phyloP scores from a whole-genome alignment of 1,140 invertebrate genomes.

The Goniozus legneri region DNA sequence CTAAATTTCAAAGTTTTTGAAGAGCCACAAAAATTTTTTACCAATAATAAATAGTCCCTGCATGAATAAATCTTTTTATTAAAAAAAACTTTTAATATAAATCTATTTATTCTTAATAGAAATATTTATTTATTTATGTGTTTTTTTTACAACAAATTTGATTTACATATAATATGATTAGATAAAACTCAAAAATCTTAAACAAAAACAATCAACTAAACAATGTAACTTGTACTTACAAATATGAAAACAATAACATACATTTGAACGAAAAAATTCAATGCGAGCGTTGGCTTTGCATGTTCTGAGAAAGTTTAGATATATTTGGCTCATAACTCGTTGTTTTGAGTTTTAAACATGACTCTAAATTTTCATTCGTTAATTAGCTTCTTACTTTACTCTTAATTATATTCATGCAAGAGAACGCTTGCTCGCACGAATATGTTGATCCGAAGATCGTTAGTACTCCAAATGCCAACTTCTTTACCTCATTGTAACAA shows the following conservation, averaged over 20 bases:
- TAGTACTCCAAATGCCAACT: constrained; percentile 27
- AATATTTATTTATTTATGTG: constrained; percentile 6
- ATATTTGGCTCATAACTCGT: constrained; percentile 23
- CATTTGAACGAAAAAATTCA: constrained; percentile 5
- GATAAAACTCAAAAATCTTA: too few relatives aligned
- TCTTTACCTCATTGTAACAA: constrained; percentile 29
- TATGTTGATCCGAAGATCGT: too few relatives aligned
- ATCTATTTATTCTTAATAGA: background rate
- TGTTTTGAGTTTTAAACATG: constrained; percentile 30
- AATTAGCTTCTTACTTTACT: constrained; percentile 32
- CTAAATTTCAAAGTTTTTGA: too few relatives aligned
- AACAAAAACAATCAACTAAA: too few relatives aligned
- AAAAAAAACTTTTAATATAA: too few relatives aligned
- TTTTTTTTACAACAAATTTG: too few relatives aligned
- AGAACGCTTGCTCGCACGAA: constrained; percentile 28
- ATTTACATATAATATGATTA: too few relatives aligned
- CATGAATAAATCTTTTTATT: background rate
- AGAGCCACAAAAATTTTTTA: constrained; percentile 4
- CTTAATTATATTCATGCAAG: constrained; percentile 30
- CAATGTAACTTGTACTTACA: too few relatives aligned
- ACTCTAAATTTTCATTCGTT: constrained; percentile 31
- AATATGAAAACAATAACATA: constrained; percentile 1
- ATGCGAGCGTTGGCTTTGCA: constrained; percentile 24
- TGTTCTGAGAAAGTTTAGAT: constrained; percentile 23
- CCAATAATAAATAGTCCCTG: constrained; percentile 5